phyloP scores from a whole-genome alignment of 1,140 invertebrate genomes.

The Phortica variegata region DNA sequence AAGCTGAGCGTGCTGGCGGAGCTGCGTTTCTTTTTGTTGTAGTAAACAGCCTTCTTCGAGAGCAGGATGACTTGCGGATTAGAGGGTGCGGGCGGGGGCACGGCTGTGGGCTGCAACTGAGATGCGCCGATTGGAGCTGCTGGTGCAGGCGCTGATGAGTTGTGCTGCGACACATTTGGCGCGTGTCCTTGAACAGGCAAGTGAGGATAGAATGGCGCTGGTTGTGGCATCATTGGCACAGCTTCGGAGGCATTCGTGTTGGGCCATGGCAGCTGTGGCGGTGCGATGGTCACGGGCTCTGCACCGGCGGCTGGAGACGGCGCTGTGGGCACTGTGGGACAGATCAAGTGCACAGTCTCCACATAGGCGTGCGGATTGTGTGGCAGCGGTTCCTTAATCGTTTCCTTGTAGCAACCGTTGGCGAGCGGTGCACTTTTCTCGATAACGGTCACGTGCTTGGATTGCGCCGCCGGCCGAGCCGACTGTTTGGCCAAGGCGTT shows the following conservation, averaged over 20 bases:
- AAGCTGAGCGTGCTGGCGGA: not conserved
- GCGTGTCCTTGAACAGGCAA: not conserved
- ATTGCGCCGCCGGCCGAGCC: not conserved
- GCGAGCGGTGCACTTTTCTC: slow-evolving; percentile 25
- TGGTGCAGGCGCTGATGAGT: not conserved
- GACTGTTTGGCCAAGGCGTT: slow-evolving; percentile 11
- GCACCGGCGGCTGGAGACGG: slow-evolving; percentile 6
- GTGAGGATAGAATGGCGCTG: not conserved
- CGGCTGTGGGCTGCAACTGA: not conserved
- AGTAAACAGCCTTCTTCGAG: slow-evolving; percentile 18
- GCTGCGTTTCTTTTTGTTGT: slow-evolving; percentile 14
- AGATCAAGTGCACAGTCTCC: slow-evolving; percentile 32
- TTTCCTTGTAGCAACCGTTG: slow-evolving; percentile 38
- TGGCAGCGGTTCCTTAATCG: slow-evolving; percentile 24
- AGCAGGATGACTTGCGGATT: slow-evolving; percentile 18
- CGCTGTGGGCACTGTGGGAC: slow-evolving; percentile 19
- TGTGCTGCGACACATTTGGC: not conserved
- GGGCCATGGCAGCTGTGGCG: not conserved
- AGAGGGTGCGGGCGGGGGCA: not conserved
- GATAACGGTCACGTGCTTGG: slow-evolving; percentile 19
- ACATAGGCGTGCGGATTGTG: slow-evolving; percentile 25
- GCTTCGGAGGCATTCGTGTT: too few species aligned
- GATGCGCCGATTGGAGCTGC: not conserved
- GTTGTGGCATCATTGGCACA: slow-evolving; percentile 27
- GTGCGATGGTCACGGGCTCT: not conserved